Evolutionary conservation across 2,888 invertebrate genomes (phyloP).

Genomic region (Lutraria lutraria): DNA sequence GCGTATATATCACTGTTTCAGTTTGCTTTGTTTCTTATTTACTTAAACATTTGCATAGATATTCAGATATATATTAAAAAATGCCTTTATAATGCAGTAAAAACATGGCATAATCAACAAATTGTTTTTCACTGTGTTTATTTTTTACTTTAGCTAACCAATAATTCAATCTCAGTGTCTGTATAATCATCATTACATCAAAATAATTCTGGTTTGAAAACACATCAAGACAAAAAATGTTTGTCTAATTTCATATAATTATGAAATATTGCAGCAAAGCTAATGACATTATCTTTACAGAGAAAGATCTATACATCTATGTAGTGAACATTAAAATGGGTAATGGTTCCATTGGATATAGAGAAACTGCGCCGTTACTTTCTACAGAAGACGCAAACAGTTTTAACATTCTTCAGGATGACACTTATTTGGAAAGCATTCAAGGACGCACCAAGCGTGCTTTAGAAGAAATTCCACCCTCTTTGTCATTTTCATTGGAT

Average conservation of each 20-base stretch:
- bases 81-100: neutral
- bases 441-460: neutral
- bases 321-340: constrained; percentile 9
- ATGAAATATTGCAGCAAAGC: neutral
- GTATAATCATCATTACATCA: too few relatives aligned
- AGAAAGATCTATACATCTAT: constrained; percentile 56
- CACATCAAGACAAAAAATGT: neutral
- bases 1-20: neutral
- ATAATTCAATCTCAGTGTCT: too few relatives aligned
- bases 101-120: too few relatives aligned
- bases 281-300: constrained; percentile 26
- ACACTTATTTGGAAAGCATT: constrained; percentile 1
- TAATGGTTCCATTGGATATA: neutral
- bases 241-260: neutral
- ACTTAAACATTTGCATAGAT: too few relatives aligned
- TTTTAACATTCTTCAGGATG: constrained; percentile 52
- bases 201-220: too few relatives aligned
- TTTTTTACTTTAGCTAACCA: too few relatives aligned
- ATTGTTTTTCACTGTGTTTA: too few relatives aligned
- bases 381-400: constrained; percentile 19
- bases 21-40: neutral
- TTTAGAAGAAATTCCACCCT: neutral
- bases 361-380: neutral
- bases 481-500: neutral
- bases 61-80: neutral